Evolutionary conservation across 2,113 vertebrate genomes (phyloP).

Genomic region (Scomber scombrus): DNA sequence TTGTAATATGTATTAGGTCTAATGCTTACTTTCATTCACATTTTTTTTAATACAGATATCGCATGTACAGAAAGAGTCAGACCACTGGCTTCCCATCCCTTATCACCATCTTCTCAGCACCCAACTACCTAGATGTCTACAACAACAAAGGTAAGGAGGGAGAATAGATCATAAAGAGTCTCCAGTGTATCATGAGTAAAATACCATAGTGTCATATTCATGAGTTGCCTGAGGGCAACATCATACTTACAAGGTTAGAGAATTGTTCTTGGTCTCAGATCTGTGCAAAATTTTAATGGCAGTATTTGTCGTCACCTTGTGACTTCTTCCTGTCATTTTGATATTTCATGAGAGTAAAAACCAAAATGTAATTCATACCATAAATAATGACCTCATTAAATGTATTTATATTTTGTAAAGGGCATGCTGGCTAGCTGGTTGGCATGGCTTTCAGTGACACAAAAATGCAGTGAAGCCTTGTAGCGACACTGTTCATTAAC

Average conservation of each 20-base stretch:
- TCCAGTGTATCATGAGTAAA: neutral
- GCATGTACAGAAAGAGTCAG: conserved; percentile 99
- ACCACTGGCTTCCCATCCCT: conserved; percentile 99
- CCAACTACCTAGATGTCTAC: conserved; percentile 99
- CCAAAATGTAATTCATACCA: neutral
- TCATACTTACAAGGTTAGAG: conserved; percentile 6
- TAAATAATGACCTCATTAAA: neutral
- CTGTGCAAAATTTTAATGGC: neutral
- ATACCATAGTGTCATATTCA: conserved; percentile 13
- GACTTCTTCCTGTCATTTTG: neutral
- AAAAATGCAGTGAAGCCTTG: neutral
- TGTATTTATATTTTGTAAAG: neutral
- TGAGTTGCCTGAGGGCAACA: neutral
- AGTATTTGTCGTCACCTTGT: neutral
- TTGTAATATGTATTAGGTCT: conserved; percentile 19
- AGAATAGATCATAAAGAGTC: neutral
- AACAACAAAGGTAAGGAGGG: conserved; percentile 96
- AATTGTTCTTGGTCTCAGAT: neutral
- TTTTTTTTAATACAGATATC: conserved; percentile 86
- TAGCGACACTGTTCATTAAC: neutral
- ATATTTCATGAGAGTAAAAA: neutral
- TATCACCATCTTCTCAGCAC: conserved; percentile 99
- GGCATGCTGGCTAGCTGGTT: neutral
- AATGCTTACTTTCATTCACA: conserved; percentile 23
- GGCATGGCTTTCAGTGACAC: neutral